Evolutionary conservation across 1,140 invertebrate species (phyloP).

Genomic region (Limonius californicus): DNA sequence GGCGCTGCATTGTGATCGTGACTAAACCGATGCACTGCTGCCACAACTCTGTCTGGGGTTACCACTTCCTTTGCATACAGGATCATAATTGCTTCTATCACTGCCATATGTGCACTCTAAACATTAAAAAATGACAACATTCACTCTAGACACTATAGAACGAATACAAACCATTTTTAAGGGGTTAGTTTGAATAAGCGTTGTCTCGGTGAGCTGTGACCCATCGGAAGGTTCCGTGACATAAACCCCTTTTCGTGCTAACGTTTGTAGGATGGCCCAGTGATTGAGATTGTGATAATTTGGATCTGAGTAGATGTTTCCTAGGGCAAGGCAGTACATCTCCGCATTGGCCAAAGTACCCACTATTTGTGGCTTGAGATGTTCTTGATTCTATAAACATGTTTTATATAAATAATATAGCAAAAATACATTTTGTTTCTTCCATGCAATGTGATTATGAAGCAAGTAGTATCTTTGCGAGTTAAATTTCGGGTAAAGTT

Average conservation of each 20-base stretch:
- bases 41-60: constrained; percentile 80
- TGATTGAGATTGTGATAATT: constrained; percentile 94
- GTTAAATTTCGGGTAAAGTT: no score
- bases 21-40: constrained; percentile 75
- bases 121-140: constrained; percentile 41
- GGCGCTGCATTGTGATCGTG: constrained; percentile 48
- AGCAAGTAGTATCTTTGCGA: no score
- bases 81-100: constrained; percentile 96
- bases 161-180: constrained; percentile 79
- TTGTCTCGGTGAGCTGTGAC: constrained; percentile 88
- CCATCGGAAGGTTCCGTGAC: constrained; percentile 76
- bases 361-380: constrained; percentile 89
- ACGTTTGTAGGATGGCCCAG: constrained; percentile 87
- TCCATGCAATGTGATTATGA: no score
- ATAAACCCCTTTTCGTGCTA: constrained; percentile 87
- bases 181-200: constrained; percentile 93
- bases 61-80: constrained; percentile 92
- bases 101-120: constrained; percentile 91
- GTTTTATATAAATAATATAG: constrained; percentile 37
- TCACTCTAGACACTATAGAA: background rate
- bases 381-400: constrained; percentile 75
- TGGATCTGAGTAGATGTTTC: constrained; percentile 95
- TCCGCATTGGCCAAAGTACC: constrained; percentile 91
- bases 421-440: no score
- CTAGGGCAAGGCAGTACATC: constrained; percentile 91